A percentile compares a stretch with the other conserved stretches of the same genome.
phyloP scores from a whole-genome alignment of 2,113 vertebrate genomes.

The Eubucco bourcierii region DNA sequence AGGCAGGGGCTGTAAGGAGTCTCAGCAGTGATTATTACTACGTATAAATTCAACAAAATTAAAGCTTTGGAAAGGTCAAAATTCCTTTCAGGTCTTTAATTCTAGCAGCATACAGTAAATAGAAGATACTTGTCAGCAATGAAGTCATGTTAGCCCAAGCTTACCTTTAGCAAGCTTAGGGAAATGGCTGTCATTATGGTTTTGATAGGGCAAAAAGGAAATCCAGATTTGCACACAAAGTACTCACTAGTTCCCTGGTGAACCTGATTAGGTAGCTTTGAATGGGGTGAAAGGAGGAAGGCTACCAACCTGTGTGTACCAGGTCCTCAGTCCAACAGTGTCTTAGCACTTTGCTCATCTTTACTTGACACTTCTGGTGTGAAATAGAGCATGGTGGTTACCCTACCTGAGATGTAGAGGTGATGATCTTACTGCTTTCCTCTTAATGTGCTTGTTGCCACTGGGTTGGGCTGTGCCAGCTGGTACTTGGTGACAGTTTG shows the following conservation, averaged over 20 bases:
- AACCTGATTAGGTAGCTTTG: neutral
- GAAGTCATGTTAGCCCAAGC: neutral
- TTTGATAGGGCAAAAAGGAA: neutral
- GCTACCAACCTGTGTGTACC: neutral
- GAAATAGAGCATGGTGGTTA: neutral
- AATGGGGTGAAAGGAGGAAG: neutral
- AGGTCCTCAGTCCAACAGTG: neutral
- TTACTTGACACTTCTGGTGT: rapidly evolving
- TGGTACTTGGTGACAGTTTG: neutral
- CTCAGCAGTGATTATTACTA: conserved; percentile 16
- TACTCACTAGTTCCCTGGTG: neutral
- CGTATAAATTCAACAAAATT: conserved; percentile 27
- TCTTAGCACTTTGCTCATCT: neutral
- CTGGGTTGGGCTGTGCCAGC: neutral
- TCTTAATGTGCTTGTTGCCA: neutral
- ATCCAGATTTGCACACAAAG: neutral
- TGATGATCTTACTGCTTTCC: neutral
- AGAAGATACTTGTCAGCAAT: conserved; percentile 19
- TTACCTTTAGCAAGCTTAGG: conserved; percentile 6
- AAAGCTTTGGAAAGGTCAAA: conserved; percentile 39
- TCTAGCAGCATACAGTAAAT: neutral
- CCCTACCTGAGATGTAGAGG: neutral
- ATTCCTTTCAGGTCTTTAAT: conserved; percentile 39
- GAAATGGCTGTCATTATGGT: conserved; percentile 29
- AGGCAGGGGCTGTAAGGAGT: neutral